Conservation (phyloP, 2,797 vertebrate genomes). For the Eulemur albifrons region DNA sequence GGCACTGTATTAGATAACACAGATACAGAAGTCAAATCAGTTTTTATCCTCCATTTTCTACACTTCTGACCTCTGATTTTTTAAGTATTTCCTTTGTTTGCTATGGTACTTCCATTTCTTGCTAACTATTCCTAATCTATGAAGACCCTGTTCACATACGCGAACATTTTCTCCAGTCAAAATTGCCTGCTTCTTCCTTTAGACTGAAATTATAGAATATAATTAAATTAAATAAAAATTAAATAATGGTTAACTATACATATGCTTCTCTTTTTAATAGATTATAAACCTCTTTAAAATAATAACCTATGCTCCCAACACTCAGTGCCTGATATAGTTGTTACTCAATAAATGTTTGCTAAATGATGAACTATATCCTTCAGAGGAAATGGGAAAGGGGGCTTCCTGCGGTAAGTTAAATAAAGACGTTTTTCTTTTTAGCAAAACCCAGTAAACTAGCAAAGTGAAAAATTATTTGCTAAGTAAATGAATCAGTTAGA, state of each 20-base stretch:
- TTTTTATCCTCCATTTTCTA: not conserved
- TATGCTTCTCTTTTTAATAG: not conserved
- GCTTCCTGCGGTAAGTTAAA: slow-evolving; percentile 4
- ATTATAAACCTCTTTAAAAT: not conserved
- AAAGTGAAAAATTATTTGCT: slow-evolving; percentile 46
- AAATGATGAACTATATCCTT: slow-evolving; percentile 35
- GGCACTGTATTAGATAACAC: not conserved
- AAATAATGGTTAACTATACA: not conserved
- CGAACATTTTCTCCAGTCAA: not conserved
- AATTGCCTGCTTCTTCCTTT: not conserved
- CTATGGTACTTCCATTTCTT: not conserved
- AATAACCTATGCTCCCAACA: not conserved
- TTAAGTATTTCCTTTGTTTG: not conserved
- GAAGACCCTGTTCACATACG: not conserved
- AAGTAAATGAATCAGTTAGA: slow-evolving; percentile 7
- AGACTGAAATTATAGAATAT: not conserved
- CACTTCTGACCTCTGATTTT: not conserved
- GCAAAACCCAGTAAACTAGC: not conserved
- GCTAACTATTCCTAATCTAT: not conserved
- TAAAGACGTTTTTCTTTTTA: not conserved
- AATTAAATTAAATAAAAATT: not conserved
- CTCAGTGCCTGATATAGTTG: not conserved
- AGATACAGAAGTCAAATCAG: not conserved
- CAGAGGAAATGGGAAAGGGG: not conserved
- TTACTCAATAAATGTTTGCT: slow-evolving; percentile 16